Base-by-base conservation (phyloP, 1,140 invertebrate species). In the Drosophila saltans region DNA sequence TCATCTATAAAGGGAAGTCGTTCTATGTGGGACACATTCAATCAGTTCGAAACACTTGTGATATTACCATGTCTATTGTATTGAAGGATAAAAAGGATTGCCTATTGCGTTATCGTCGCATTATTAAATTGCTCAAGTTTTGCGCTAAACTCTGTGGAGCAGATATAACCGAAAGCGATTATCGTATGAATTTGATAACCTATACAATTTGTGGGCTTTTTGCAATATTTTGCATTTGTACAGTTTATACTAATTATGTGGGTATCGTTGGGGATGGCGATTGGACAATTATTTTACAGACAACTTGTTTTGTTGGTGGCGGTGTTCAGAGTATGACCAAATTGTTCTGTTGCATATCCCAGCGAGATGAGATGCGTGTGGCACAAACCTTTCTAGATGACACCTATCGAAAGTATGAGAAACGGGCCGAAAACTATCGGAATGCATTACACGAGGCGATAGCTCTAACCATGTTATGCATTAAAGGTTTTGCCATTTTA, bases 191-290 rank as follows among this genome's bases (percentile, higher is more conserved):
- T 28, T 28, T 33, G 33, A 10, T 56, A 7, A 72, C 70, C 16
- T 48, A 56, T 26, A 56, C 52, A 2, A 39, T 72, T n/a, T 11
- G 66, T 26, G 2, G 1, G 2, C 7, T 58, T 1, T 55, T 55
- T 11, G 10, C 4, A 0, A 33, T n/a, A 1, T 61, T 67, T 39
- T 33, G 24, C n/a, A 11, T 41, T 16, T 60, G 63, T 16, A 66
- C 70, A 5, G 2, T 61, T 9, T 73, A 73, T 30, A 68, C 71
- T 5, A 64, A 68, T 33, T 64, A 73, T 48, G 40, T 33, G 40
- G 48, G 65, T 10, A n/a, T 63, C 26, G 16, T 40, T 0, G 24
- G 2, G 6, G 39, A 58, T 33, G 36, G 39, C 1, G 52, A 73
- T 30, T 68, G 16, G 36, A 58, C 60, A 2, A 60, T 59, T 6